These are phyloP conservation scores for Eilema griseolum DNA, from an alignment of 2,888 invertebrate species.

Conservation along the genomic window DNA sequence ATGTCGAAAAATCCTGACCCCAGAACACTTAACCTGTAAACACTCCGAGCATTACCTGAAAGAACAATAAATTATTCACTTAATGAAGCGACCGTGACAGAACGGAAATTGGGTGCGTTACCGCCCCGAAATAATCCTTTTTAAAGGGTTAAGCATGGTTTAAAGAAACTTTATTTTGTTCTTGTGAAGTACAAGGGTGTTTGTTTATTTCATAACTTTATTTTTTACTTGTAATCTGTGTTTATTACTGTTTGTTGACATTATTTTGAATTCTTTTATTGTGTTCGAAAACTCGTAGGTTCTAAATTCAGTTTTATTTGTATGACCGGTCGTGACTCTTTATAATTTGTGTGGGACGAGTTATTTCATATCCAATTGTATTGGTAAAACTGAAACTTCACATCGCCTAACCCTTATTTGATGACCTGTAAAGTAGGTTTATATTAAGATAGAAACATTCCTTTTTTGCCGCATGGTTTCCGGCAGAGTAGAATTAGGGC, in stretches of 20 bases:
- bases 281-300: too few species aligned
- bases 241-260: conserved; percentile 12
- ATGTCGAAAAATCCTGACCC: conserved; percentile 23
- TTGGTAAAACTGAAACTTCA: too few species aligned
- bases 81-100: conserved; percentile 72
- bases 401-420: too few species aligned
- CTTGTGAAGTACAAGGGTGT: conserved; percentile 23
- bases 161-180: conserved; percentile 34
- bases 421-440: too few species aligned
- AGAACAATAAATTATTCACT: conserved; percentile 71
- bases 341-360: too few species aligned
- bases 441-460: too few species aligned
- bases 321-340: too few species aligned
- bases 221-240: conserved; percentile 18
- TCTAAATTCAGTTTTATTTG: too few species aligned
- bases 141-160: conserved; percentile 49
- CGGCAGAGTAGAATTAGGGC: too few species aligned
- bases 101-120: conserved; percentile 70
- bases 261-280: too few species aligned
- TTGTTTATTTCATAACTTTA: conserved; percentile 21
- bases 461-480: too few species aligned
- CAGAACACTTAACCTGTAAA: conserved; percentile 34
- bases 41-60: conserved; percentile 57
- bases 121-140: conserved; percentile 61
- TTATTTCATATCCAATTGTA: too few species aligned